A percentile compares a stretch with the other conserved stretches of the same genome.
These are phyloP conservation scores for Erpobdella octoculata DNA, from an alignment of 2,888 invertebrate species.

Conservation along the genomic window DNA sequence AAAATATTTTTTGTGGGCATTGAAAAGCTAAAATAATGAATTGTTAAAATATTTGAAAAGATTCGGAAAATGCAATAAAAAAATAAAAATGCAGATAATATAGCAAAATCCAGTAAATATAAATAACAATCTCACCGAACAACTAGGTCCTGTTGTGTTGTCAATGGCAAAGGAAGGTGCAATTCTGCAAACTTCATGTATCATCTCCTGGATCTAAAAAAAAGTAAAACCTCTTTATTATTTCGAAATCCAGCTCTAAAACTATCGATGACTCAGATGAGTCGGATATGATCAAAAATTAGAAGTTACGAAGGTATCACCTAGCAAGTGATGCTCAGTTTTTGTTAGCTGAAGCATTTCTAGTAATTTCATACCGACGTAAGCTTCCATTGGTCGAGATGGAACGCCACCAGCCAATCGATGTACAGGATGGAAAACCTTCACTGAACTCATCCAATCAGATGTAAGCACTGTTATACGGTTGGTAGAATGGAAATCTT, in stretches of 20 bases:
- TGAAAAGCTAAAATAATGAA: background rate
- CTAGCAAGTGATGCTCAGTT: background rate
- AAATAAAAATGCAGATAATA: too few species aligned
- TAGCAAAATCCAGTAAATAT: too few species aligned
- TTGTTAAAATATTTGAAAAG: too few species aligned
- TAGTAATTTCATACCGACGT: background rate
- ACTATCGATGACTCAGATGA: too few species aligned
- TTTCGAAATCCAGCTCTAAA: too few species aligned
- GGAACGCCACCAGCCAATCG: background rate
- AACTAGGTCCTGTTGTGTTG: too few species aligned
- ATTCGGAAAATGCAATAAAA: too few species aligned
- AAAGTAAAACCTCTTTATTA: too few species aligned
- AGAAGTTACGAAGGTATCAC: too few species aligned
- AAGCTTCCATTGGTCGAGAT: background rate
- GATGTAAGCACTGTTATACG: background rate
- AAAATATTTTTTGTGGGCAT: background rate
- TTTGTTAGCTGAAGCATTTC: background rate
- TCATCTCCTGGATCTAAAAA: background rate
- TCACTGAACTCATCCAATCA: slow-evolving; percentile 1
- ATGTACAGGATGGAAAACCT: background rate
- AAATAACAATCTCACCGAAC: too few species aligned
- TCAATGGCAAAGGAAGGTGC: background rate
- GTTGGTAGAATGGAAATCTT: background rate
- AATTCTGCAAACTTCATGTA: background rate
- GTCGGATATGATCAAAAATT: too few species aligned